Conservation (phyloP, 2,797 vertebrate species). For the Myotis findleyi region DNA sequence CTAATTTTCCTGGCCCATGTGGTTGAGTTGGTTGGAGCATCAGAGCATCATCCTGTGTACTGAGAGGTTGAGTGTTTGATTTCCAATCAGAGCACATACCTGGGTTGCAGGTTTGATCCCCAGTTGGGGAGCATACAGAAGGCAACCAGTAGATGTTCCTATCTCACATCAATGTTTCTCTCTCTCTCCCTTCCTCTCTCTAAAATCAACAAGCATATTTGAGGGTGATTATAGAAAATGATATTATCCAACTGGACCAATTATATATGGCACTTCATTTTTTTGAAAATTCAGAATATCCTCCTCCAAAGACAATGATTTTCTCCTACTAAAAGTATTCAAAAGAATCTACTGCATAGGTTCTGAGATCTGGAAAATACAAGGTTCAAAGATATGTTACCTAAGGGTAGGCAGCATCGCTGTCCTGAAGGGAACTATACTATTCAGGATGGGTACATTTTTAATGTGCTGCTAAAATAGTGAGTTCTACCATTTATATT, state of each 20-base stretch:
- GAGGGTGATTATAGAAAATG: neutral
- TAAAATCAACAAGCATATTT: neutral
- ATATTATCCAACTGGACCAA: neutral
- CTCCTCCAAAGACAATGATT: constrained; percentile 24
- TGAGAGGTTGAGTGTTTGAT: neutral
- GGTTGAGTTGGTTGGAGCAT: neutral
- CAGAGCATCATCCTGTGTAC: neutral
- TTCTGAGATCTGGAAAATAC: constrained; percentile 11
- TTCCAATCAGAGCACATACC: neutral
- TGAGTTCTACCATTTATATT: constrained; percentile 57
- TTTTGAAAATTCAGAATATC: constrained; percentile 42
- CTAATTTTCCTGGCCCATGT: neutral
- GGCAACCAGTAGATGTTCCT: neutral
- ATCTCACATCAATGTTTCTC: neutral
- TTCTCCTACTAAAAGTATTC: neutral
- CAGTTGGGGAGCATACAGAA: neutral
- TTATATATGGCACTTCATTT: neutral
- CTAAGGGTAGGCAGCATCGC: constrained; percentile 7
- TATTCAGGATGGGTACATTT: constrained; percentile 3
- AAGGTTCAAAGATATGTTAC: neutral
- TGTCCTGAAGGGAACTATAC: constrained; percentile 20
- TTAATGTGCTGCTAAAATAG: constrained; percentile 54
- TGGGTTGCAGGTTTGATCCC: neutral
- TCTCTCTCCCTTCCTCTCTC: neutral
- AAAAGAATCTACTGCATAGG: constrained; percentile 1